Base-by-base conservation (phyloP, 1,140 invertebrate genomes). In the Diuraphis noxia region DNA sequence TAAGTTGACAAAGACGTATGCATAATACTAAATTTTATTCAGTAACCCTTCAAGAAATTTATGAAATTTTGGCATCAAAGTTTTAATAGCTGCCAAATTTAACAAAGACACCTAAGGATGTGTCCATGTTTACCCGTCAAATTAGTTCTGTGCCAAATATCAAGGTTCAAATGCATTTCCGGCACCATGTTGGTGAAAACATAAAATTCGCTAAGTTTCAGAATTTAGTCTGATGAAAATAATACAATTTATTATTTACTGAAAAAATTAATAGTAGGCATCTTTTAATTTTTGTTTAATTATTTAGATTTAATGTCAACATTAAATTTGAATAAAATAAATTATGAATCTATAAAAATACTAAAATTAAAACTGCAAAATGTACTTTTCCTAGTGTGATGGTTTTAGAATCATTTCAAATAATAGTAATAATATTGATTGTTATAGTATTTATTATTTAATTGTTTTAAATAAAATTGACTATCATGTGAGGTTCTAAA, bases 91-190 rank as follows among this genome's bases (percentile, higher is more conserved):
- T 84, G 82, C 30, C 82, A 84, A n/a, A 34, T n/a, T 84, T 43
- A 34, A 43, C 43, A 30, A 84, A 41, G 40, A 84, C 36, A 19
- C 40, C 30, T n/a, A 46, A 43, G 38, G 43, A 43, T 84, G 46
- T 8, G 5, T 84, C 30, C 82, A 84, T 84, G 41, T 84, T 84
- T 21, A 84, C 40, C 7, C 25, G 30, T 84, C 10, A 84, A 43
- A 43, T 84, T 34, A 84, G 13, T 34, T n/a, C 30, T 43, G 41
- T 84, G 82, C 82, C 82, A 84, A 84, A 34, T 84, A 84, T 84
- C 46, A 84, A 43, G 30, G 82, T 84, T 30, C 30, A 84, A 46
- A 84, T 84, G 82, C 82, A 84, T 84, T 84, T 84, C 82, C 82
- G 82, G 82, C 3, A 46, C 30, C 40, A 34, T 84, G 41, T 43